Base-by-base conservation (phyloP, 2,888 invertebrate species). In the Yponomeuta evonymella region DNA sequence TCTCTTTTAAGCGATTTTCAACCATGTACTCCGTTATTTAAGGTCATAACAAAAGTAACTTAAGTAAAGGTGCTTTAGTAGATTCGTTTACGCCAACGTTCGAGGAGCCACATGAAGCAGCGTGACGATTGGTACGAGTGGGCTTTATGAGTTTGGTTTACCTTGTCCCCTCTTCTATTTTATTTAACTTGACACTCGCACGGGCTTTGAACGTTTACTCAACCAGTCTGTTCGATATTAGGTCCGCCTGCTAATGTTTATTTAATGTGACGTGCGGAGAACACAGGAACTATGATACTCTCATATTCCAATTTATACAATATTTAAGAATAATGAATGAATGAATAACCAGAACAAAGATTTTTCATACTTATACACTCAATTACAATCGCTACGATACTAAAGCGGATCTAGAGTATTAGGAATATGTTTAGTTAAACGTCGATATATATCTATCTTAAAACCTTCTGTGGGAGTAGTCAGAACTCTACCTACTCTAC, bases 1-100 rank as follows among this genome's bases (percentile, higher is more conserved):
- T 12, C 12, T 15, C 51, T 4, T 5, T 5, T 3, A 15, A 15
- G 51, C 12, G 51, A 58, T 15, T 15, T 43, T 58, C 15, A 58
- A 58, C 51, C 51, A 0, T 58, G 15, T 58, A 15, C 1, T 15
- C 15, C 2, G 12, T 6, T 12, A 15, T 5, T 58, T 58, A 15
- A 58, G 51, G 15, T 15, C 15, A 6, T 5, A 15, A 8, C 15
- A 2, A 8, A 12, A 15, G 51, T 58, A 15, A 43, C 43, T 43
- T 1, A 58, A 58, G 51, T 58, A 15, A 58, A 58, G 15, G 51
- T 58, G 51, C 3, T 58, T 15, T 58, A 15, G 51, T 58, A 58
- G 51, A 88, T 89, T 88, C 88, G 48, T 51, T 69, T 69, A 58
- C 48, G 58, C 69, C 30, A 58, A 43, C 69, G 30, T 33, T 67